Evolutionary conservation across 2,888 invertebrate genomes (phyloP).

Genomic region (Pterobdella sp.): DNA sequence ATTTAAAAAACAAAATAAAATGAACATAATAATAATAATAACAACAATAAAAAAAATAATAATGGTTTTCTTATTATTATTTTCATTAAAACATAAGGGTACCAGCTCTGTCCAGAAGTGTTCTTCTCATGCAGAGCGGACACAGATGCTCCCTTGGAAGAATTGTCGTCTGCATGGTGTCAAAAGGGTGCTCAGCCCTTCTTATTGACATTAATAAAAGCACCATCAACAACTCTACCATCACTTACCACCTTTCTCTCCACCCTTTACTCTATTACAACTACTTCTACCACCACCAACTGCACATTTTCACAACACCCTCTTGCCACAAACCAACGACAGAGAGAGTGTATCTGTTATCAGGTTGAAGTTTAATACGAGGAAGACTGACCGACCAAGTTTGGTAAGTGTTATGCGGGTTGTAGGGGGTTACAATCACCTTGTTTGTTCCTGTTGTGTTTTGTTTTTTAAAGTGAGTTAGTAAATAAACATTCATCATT

Average conservation of each 20-base stretch:
- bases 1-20: not conserved
- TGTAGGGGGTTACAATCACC: not conserved
- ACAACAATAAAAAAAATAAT: not conserved
- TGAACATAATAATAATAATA: not conserved
- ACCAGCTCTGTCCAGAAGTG: not conserved
- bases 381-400: not conserved
- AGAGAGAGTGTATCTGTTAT: not conserved
- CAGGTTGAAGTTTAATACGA: not conserved
- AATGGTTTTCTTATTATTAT: not conserved
- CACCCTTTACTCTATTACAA: no score
- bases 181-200: no score
- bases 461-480: no score
- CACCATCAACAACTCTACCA: no score
- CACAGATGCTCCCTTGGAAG: not conserved
- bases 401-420: not conserved
- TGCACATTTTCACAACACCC: no score
- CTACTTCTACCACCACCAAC: no score
- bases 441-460: not conserved
- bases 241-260: no score
- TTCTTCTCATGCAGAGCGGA: not conserved
- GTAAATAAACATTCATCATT: no score
- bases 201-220: no score
- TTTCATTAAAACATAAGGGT: not conserved
- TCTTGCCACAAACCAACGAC: not conserved
- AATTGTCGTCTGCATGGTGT: constrained; percentile 1